phyloP scores from a whole-genome alignment of 2,113 vertebrate species.

The Pygoscelis antarcticus region DNA sequence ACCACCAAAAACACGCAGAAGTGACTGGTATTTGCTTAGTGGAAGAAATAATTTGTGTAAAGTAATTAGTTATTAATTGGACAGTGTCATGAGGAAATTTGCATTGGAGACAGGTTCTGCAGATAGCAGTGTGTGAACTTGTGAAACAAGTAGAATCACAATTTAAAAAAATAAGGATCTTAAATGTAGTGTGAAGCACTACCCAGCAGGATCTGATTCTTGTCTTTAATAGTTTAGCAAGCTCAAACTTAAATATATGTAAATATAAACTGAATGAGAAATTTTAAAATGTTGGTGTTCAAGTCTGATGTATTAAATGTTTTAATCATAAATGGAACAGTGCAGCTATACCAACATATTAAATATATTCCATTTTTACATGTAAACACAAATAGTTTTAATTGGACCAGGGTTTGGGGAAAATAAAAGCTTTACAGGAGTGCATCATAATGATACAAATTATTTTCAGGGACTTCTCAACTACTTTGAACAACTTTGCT shows the following conservation, averaged over 20 bases:
- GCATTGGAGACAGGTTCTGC: neutral
- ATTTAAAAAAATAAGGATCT: neutral
- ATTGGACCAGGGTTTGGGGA: conserved; percentile 45
- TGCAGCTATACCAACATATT: conserved; percentile 39
- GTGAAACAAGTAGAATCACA: neutral
- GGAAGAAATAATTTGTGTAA: neutral
- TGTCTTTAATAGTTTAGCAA: neutral
- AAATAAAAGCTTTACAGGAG: conserved; percentile 57
- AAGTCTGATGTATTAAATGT: conserved; percentile 6
- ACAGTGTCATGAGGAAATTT: neutral
- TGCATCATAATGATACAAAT: conserved; percentile 4
- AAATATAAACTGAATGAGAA: conserved; percentile 42
- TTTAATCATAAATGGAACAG: conserved; percentile 29
- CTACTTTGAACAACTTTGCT: conserved; percentile 1
- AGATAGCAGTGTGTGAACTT: neutral
- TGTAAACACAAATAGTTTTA: neutral
- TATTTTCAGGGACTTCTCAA: conserved; percentile 51
- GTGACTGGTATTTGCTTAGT: neutral
- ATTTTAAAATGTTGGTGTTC: conserved; percentile 29
- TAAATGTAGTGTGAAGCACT: neutral
- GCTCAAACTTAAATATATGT: conserved; percentile 17
- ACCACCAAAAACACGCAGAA: neutral
- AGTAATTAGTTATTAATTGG: neutral
- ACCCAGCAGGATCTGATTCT: neutral
- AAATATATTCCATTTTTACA: neutral